Percentiles rank a stretch among this genome's conserved stretches.
phyloP scores from a whole-genome alignment of 2,113 vertebrate species.

The Zootoca vivipara region DNA sequence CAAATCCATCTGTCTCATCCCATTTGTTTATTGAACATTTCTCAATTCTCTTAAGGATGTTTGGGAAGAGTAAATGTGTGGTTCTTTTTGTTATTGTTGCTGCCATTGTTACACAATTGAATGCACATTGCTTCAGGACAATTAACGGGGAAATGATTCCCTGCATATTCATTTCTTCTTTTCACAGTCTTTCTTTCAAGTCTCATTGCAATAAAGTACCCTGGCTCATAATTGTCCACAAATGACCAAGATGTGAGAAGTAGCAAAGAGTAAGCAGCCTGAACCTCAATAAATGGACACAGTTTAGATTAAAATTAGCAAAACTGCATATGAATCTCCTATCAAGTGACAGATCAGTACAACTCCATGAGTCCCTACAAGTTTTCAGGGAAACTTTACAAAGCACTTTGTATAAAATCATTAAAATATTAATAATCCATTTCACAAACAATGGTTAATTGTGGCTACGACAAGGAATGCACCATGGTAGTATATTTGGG shows the following conservation, averaged over 20 bases:
- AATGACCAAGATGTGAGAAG: background rate
- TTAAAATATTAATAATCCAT: background rate
- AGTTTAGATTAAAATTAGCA: background rate
- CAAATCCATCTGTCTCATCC: conserved; percentile 36
- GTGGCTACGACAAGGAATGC: background rate
- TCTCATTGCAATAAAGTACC: conserved; percentile 55
- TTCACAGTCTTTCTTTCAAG: conserved; percentile 42
- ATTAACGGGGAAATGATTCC: conserved; percentile 60
- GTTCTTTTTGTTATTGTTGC: conserved; percentile 30
- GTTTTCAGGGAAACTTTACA: background rate
- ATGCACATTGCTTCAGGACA: conserved; percentile 60
- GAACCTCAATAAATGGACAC: background rate
- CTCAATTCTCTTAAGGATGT: conserved; percentile 52
- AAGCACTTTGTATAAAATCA: background rate
- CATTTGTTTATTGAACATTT: conserved; percentile 62
- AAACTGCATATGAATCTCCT: background rate
- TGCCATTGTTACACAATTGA: conserved; percentile 65
- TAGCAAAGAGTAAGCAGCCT: background rate
- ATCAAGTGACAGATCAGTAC: background rate
- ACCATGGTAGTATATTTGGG: background rate
- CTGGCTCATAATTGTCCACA: conserved; percentile 42
- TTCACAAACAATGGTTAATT: background rate
- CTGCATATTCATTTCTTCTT: conserved; percentile 50
- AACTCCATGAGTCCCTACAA: background rate
- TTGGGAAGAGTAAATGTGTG: conserved; percentile 65